Evolutionary conservation across 2,113 vertebrate species (phyloP).

Genomic region (Gopherus flavomarginatus): DNA sequence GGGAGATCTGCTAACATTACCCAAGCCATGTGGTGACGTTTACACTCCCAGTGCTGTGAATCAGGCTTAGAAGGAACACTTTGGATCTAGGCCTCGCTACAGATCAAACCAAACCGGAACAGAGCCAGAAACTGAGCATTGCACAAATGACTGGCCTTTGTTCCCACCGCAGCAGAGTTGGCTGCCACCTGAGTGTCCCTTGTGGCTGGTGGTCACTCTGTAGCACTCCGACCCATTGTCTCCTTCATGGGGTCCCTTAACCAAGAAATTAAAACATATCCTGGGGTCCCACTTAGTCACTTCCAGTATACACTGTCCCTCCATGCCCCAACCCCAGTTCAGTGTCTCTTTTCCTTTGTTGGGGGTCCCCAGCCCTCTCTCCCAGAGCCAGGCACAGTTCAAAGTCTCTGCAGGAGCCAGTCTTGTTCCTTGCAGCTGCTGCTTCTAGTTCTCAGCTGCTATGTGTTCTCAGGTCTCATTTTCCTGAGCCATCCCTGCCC

Average conservation of each 20-base stretch:
- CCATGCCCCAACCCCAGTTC: background rate
- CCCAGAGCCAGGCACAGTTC: background rate
- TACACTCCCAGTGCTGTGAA: background rate
- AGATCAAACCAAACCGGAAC: background rate
- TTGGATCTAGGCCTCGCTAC: background rate
- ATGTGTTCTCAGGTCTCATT: background rate
- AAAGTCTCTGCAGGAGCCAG: background rate
- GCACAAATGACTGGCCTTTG: background rate
- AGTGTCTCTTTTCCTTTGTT: background rate
- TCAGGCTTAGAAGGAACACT: background rate
- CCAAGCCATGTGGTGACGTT: background rate
- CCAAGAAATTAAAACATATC: background rate
- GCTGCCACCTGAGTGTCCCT: background rate
- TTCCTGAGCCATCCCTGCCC: background rate
- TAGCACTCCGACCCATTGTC: background rate
- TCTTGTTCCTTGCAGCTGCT: background rate
- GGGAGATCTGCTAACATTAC: background rate
- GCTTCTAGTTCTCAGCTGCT: background rate
- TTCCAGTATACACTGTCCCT: background rate
- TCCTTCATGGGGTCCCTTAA: background rate
- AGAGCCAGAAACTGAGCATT: background rate
- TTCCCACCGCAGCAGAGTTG: background rate
- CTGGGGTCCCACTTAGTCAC: background rate
- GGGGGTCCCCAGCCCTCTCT: background rate
- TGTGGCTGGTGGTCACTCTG: no score